Base-by-base conservation (phyloP, 2,113 vertebrate species). In the Delphinus delphis region DNA sequence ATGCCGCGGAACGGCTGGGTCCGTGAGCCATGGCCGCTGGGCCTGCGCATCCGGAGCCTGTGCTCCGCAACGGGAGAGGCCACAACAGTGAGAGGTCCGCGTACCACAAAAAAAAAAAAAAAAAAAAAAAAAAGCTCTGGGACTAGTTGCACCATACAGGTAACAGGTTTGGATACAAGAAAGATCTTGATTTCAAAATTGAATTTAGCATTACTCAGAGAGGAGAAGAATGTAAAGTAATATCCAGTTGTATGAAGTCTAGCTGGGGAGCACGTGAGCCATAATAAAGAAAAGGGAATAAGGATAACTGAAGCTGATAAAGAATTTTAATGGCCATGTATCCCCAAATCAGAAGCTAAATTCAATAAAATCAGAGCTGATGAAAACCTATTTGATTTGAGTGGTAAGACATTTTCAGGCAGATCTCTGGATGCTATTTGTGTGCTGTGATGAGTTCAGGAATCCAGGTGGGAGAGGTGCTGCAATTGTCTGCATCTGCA, bases 321-420 rank as follows among this genome's bases (percentile, higher is more conserved):
- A 87, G 41, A 36, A 50, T 87, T 79, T 89, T 92, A 96, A 85
- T 93, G 85, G 80, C 28, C 71, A 60, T 85, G 50, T 60, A 84
- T 71, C 63, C 26, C 55, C 58, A 71, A 95, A 97, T 95, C 74
- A 93, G 89, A 67, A 62, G 26, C 38, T 68, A 95, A 89, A 77
- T 95, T 67, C 97, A 93, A 81, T 84, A 80, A 92, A 95, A 80
- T 73, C 60, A 73, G 67, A 31, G 6, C 20, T 91, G 76, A 96
- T 90, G 88, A 86, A 92, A 96, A 96, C 33, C 55, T 84, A 68
- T 97, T 90, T 68, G 44, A 84, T 92, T 93, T 83, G 55, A 84
- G 76, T 76, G 60, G 38, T 79, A 71, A 95, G 44, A 96, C 41
- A 53, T 70, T 88, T 77, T 86, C 73, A 91, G 73, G 81, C 26